Conservation (phyloP, 2,888 invertebrate species). For the Yponomeuta cagnagella region DNA sequence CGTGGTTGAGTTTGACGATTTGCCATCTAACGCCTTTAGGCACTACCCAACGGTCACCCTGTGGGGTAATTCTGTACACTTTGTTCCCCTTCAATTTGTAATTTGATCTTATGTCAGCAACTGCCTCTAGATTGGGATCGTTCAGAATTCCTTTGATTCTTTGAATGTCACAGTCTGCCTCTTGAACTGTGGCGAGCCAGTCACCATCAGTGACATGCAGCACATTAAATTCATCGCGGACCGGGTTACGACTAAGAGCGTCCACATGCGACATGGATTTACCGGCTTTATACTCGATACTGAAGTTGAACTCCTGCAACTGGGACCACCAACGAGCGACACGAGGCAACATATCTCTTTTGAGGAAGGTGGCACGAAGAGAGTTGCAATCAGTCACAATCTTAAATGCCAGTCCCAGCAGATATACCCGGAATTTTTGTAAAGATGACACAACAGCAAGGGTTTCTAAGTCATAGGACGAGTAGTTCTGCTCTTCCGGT, state of each 20-base stretch:
- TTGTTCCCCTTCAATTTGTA: constrained; percentile 10
- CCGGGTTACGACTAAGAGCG: constrained; percentile 26
- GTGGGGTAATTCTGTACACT: neutral
- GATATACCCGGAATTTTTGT: constrained; percentile 23
- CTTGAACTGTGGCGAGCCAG: constrained; percentile 15
- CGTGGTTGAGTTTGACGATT: constrained; percentile 11
- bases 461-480: too few relatives aligned
- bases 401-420: constrained; percentile 26
- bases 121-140: neutral
- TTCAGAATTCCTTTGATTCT: constrained; percentile 10
- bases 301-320: constrained; percentile 19
- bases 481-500: too few relatives aligned
- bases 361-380: constrained; percentile 21
- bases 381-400: constrained; percentile 27
- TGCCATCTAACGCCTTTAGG: constrained; percentile 15
- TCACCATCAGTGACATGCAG: neutral
- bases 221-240: neutral
- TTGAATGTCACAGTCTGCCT: constrained; percentile 10
- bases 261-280: constrained; percentile 32
- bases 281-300: constrained; percentile 25
- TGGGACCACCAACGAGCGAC: constrained; percentile 23
- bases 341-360: constrained; percentile 24
- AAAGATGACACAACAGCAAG: constrained; percentile 24
- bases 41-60: constrained; percentile 13
- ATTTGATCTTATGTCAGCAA: neutral